A percentile compares a stretch with the other conserved stretches of the same genome.
These are phyloP conservation scores for Myotis davidii DNA, from an alignment of 2,113 vertebrate genomes.

Conservation along the genomic window DNA sequence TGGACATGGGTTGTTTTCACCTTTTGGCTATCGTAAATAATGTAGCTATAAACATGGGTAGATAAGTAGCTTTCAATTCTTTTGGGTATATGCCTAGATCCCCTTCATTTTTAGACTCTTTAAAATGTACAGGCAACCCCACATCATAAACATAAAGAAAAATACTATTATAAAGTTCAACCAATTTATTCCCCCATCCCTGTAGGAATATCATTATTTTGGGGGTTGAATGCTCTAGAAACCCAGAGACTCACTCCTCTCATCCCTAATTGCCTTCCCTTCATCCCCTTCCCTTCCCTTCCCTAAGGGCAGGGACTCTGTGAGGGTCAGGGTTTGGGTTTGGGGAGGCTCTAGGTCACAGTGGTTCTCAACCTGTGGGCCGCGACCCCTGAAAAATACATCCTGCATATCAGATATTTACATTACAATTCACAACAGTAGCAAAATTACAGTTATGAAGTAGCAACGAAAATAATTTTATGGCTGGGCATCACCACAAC, in stretches of 20 bases:
- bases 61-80: not conserved
- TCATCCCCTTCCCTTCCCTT: no score
- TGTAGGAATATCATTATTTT: not conserved
- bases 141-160: not conserved
- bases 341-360: not conserved
- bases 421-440: no score
- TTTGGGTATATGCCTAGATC: not conserved
- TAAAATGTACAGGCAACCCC: not conserved
- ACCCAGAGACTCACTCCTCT: not conserved
- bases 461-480: no score
- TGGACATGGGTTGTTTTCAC: not conserved
- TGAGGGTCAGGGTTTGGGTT: not conserved
- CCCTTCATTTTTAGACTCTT: not conserved
- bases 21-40: not conserved
- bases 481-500: no score
- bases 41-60: not conserved
- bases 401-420: no score
- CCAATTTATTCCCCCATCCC: not conserved
- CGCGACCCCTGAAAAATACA: no score
- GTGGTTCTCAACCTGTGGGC: no score
- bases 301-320: not conserved
- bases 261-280: not conserved
- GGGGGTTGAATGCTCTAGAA: not conserved
- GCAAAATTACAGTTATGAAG: no score
- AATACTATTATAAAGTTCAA: not conserved